phyloP scores from a whole-genome alignment of 2,888 invertebrate species.

The Mesorhabditis sp. region DNA sequence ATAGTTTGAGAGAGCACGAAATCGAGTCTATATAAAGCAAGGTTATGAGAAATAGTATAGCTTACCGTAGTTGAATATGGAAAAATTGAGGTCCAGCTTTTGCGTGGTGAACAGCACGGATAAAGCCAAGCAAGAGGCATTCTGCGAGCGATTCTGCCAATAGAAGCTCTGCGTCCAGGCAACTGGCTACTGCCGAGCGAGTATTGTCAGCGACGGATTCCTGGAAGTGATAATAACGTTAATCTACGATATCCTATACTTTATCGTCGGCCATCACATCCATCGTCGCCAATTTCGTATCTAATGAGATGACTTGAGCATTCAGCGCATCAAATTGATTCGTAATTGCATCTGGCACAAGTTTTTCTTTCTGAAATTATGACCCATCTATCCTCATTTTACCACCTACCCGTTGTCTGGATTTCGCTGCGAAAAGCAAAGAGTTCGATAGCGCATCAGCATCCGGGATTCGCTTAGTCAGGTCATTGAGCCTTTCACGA shows the following conservation, averaged over 20 bases:
- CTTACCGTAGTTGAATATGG: conserved; percentile 42
- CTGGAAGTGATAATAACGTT: neutral
- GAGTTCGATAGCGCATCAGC: neutral
- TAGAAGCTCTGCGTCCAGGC: neutral
- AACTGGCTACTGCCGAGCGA: neutral
- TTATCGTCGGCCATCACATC: conserved; percentile 42
- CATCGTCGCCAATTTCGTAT: conserved; percentile 52
- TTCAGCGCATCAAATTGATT: conserved; percentile 51
- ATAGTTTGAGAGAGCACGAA: conserved; percentile 49
- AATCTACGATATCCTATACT: conserved; percentile 5
- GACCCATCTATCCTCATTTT: conserved; percentile 7
- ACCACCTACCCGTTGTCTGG: neutral
- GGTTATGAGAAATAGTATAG: neutral
- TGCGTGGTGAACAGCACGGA: conserved; percentile 31
- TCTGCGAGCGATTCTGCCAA: neutral
- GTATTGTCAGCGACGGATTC: neutral
- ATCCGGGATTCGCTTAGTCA: conserved; percentile 16
- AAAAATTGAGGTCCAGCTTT: conserved; percentile 42
- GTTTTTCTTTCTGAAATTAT: neutral
- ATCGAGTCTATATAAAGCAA: conserved; percentile 23
- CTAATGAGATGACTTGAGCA: conserved; percentile 45
- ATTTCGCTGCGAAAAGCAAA: neutral
- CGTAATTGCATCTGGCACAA: conserved; percentile 34
- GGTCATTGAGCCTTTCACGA: conserved; percentile 34
- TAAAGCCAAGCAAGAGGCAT: conserved; percentile 9